These are phyloP conservation scores for Pemphigus obesinymphae DNA, from an alignment of 1,140 invertebrate species.

Conservation along the genomic window DNA sequence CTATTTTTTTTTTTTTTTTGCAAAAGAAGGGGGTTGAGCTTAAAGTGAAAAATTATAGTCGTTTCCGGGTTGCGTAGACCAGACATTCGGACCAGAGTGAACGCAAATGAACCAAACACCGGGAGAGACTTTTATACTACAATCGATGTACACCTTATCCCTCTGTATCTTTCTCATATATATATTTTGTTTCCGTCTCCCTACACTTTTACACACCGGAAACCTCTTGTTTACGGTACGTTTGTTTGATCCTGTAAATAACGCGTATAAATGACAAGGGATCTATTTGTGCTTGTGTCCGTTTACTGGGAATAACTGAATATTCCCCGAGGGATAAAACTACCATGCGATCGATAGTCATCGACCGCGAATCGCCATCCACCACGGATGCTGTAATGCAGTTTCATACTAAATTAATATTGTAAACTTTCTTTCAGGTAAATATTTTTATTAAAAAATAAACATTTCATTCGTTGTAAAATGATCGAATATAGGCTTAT, in stretches of 20 bases:
- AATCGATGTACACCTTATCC: slow-evolving; percentile 2
- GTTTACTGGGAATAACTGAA: slow-evolving; percentile 12
- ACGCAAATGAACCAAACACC: slow-evolving; percentile 26
- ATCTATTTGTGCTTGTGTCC: not conserved
- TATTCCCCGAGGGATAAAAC: not conserved
- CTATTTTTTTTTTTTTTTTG: not conserved
- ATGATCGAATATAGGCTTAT: too few species aligned
- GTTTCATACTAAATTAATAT: not conserved
- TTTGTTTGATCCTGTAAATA: slow-evolving; percentile 30
- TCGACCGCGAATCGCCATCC: not conserved
- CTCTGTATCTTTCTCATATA: not conserved
- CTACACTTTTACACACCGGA: not conserved
- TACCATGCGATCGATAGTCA: not conserved
- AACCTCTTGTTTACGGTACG: slow-evolving; percentile 37
- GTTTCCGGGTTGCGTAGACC: not conserved
- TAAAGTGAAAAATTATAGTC: slow-evolving; percentile 32
- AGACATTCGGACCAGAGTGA: not conserved
- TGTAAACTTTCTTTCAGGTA: not conserved
- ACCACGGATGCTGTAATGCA: not conserved
- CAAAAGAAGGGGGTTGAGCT: not conserved
- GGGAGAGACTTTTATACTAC: slow-evolving; percentile 11
- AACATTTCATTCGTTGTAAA: too few species aligned
- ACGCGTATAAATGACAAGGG: slow-evolving; percentile 22
- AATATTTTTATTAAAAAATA: too few species aligned
- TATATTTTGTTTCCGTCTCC: not conserved